Base-by-base conservation (phyloP, 2,797 vertebrate species). In the Sebastes steindachneri region DNA sequence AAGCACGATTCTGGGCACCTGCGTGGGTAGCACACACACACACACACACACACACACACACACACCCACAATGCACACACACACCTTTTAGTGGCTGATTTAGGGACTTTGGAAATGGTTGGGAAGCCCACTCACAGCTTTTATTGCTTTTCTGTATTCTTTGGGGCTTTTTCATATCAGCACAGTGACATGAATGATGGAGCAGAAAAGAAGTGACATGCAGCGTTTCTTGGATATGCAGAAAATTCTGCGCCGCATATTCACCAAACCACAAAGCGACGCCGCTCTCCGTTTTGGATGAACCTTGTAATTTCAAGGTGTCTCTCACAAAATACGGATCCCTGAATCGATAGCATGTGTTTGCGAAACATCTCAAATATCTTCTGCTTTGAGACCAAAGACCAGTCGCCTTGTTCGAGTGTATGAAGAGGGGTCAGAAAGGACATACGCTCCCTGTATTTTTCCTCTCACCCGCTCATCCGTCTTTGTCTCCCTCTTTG, bases 1-100 rank as follows among this genome's bases (percentile, higher is more conserved):
- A 92, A 70, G 79, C 72, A 26, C 63, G 25, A 53, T 86, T 59
- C 70, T 4, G 28, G 51, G 21, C 67, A 82, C 79, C 73, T 67
- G 82, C 14, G 74, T 90, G 82, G 80, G 83, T 11, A 14, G 28
- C 77, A 41, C 28, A 75, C 73, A 72, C 7, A 72, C 5, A 62
- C 35, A 86, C 68, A 55, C 1, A 23, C 76, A 45, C 28, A 75
- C 73, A 72, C 73, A 78, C 77, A 57, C 48, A 10, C 15, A 19
- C 62, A 41, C 62, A 41, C 8, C 25, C 68, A 76, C 82, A 77
- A 41, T 9, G 6, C 17, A 48, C 62, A 41, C 62, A 45, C 68
- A 76, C 82, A 77, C 67, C 58, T 83, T 87, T 89, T 81, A 85
- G 89, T 73, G 75, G 65, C 69, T 60, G 72, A 79, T 73, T 77